These are phyloP conservation scores for Pemphredon lugubris DNA, from an alignment of 2,888 invertebrate genomes.

Conservation along the genomic window DNA sequence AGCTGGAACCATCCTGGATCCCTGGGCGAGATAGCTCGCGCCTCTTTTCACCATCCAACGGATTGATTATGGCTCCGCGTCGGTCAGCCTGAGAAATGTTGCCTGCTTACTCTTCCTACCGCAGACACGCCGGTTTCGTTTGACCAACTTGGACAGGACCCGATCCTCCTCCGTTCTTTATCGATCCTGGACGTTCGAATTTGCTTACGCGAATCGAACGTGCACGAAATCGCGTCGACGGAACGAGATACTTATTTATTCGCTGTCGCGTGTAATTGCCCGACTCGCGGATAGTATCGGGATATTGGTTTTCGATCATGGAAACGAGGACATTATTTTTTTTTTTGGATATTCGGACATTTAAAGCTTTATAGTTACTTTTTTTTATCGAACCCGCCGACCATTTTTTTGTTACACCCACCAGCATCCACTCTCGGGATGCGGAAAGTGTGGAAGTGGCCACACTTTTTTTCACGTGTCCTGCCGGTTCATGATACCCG, in stretches of 20 bases:
- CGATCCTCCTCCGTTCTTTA: constrained; percentile 56
- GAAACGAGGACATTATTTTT: too few species aligned
- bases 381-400: too few species aligned
- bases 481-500: too few species aligned
- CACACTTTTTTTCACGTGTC: too few species aligned
- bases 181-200: constrained; percentile 59
- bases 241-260: constrained; percentile 4
- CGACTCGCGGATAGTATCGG: too few species aligned
- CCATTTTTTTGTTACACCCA: too few species aligned
- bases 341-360: too few species aligned
- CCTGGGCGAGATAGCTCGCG: constrained; percentile 67
- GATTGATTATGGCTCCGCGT: constrained; percentile 65
- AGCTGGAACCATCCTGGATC: constrained; percentile 60
- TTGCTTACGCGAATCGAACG: constrained; percentile 53
- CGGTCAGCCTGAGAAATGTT: constrained; percentile 62
- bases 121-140: constrained; percentile 38
- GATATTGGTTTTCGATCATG: too few species aligned
- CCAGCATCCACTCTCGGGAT: too few species aligned
- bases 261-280: not conserved
- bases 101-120: constrained; percentile 48
- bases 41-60: constrained; percentile 70
- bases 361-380: too few species aligned
- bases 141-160: constrained; percentile 46
- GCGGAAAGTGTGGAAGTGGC: too few species aligned
- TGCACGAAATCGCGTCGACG: constrained; percentile 22